Conservation (phyloP, 2,797 vertebrate species). For the Onychomys leucogaster region DNA sequence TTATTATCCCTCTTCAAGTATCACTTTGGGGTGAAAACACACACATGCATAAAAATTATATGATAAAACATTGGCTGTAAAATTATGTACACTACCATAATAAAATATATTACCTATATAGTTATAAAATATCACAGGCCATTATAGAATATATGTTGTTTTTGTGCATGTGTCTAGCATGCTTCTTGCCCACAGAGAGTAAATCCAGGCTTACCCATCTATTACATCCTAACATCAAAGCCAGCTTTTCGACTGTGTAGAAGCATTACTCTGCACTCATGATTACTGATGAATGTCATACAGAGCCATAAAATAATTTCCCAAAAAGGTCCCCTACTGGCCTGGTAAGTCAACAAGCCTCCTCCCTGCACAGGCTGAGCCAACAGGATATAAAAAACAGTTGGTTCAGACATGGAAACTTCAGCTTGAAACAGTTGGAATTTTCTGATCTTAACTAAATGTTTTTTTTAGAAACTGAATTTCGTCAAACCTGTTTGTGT, state of each 20-base stretch:
- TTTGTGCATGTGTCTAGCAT: not conserved
- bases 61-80: not conserved
- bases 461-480: conserved; percentile 60
- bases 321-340: conserved; percentile 41
- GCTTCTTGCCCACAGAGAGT: not conserved
- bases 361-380: not conserved
- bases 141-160: not conserved
- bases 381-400: conserved; percentile 72
- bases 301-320: conserved; percentile 36
- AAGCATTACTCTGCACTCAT: not conserved
- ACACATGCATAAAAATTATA: not conserved
- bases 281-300: conserved; percentile 45
- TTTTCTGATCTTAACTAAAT: conserved; percentile 75
- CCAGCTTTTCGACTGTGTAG: conserved; percentile 3
- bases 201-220: not conserved
- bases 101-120: not conserved
- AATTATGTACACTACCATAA: not conserved
- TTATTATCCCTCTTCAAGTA: not conserved
- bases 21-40: not conserved
- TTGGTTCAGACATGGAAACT: conserved; percentile 69
- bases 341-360: conserved; percentile 66
- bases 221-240: not conserved
- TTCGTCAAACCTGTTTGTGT: conserved; percentile 71
- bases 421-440: conserved; percentile 74
- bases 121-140: not conserved